Evolutionary conservation across 2,797 vertebrate species (phyloP).

Genomic region (Yasuhikotakia modesta): DNA sequence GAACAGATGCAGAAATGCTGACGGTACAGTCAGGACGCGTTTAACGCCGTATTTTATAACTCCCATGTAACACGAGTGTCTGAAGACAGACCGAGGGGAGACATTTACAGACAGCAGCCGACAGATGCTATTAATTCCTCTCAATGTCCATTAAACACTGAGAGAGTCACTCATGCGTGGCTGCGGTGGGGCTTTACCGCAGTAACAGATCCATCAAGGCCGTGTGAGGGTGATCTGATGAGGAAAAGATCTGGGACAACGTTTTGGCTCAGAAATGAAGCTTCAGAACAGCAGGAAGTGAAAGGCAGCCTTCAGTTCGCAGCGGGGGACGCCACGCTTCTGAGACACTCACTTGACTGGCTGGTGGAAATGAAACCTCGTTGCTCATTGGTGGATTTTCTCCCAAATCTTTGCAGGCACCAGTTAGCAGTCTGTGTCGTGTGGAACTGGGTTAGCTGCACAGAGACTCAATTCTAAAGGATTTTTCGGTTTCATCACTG

Average conservation of each 20-base stretch:
- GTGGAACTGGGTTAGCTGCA: conserved; percentile 58
- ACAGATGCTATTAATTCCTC: neutral
- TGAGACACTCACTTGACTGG: conserved; percentile 44
- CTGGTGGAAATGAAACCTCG: conserved; percentile 31
- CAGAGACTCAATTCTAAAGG: conserved; percentile 21
- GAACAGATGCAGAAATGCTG: conserved; percentile 34
- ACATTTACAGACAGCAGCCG: neutral
- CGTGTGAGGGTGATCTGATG: conserved; percentile 12
- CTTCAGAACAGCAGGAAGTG: conserved; percentile 32
- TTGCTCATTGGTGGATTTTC: conserved; percentile 44
- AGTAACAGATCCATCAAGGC: neutral
- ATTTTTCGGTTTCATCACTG: conserved; percentile 14
- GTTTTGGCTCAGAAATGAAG: conserved; percentile 29
- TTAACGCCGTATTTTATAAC: conserved; percentile 21
- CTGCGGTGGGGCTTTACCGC: neutral
- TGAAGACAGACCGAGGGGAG: neutral
- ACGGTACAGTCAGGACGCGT: conserved; percentile 25
- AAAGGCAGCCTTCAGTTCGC: conserved; percentile 38
- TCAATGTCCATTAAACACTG: neutral
- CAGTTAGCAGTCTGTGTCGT: conserved; percentile 41
- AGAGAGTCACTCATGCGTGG: neutral
- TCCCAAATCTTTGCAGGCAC: conserved; percentile 46
- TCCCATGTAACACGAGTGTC: neutral
- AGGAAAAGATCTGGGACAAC: conserved; percentile 37
- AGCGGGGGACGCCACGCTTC: conserved; percentile 49